Percentiles rank a stretch among this genome's conserved stretches.
These are phyloP conservation scores for Callyntrura guangdongensis DNA, from an alignment of 2,888 invertebrate species.

Conservation along the genomic window DNA sequence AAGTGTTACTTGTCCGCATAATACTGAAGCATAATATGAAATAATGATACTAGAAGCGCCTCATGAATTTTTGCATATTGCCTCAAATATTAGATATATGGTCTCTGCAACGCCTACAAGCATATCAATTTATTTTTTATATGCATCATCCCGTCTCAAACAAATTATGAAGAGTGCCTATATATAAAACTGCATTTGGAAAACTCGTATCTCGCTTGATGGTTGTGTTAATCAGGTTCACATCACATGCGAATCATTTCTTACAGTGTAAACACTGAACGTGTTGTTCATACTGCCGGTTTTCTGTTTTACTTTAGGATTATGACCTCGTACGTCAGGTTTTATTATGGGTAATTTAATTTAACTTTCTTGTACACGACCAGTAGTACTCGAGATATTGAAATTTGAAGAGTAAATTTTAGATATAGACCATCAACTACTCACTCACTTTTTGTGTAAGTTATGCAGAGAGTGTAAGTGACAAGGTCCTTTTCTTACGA, in stretches of 20 bases:
- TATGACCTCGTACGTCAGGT: slow-evolving; percentile 69
- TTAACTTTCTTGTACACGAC: slow-evolving; percentile 51
- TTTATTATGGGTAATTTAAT: slow-evolving; percentile 68
- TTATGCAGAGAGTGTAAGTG: no score
- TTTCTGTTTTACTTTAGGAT: slow-evolving; percentile 58
- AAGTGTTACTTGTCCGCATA: no score
- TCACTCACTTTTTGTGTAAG: not conserved
- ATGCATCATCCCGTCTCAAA: no score
- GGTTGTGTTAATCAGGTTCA: not conserved
- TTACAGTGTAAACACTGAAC: not conserved
- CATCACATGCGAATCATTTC: not conserved
- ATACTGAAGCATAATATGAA: no score
- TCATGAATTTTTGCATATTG: no score
- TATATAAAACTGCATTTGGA: no score
- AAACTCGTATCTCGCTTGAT: no score
- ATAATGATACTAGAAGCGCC: no score
- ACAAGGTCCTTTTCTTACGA: not conserved
- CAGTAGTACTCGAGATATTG: not conserved
- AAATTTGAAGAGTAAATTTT: not conserved
- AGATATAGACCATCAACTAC: not conserved
- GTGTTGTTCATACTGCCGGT: slow-evolving; percentile 57
- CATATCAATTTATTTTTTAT: no score
- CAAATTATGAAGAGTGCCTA: no score
- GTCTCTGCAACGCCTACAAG: no score
- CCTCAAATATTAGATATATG: no score